phyloP scores from a whole-genome alignment of 2,113 vertebrate species.

The Phalacrocorax aristotelis region DNA sequence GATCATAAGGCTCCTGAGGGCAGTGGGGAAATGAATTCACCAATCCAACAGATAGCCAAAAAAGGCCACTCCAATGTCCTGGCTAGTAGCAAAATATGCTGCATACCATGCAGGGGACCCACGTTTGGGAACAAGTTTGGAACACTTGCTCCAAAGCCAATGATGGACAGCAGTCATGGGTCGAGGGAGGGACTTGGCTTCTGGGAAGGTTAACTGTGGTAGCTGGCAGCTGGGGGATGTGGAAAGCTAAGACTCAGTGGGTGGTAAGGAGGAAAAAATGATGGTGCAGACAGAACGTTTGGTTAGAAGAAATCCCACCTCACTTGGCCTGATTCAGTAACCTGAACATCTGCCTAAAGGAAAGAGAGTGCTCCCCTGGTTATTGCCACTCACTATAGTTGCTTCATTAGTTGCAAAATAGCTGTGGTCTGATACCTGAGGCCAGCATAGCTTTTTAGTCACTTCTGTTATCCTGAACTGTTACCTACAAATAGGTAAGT shows the following conservation, averaged over 20 bases:
- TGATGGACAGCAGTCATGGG: not conserved
- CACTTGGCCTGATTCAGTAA: not conserved
- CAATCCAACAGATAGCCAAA: not conserved
- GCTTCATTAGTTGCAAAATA: not conserved
- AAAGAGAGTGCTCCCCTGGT: not conserved
- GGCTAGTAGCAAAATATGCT: not conserved
- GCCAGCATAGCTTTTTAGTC: not conserved
- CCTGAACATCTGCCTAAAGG: not conserved
- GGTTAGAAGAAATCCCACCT: not conserved
- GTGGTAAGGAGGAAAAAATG: not conserved
- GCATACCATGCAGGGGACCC: fast-evolving
- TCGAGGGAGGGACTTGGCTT: not conserved
- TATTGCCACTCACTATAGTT: not conserved
- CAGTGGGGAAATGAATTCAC: not conserved
- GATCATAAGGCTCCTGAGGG: not conserved
- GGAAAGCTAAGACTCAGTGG: not conserved
- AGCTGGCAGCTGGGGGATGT: not conserved
- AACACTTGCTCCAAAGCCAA: not conserved
- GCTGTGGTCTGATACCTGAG: not conserved
- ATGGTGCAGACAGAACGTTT: not conserved
- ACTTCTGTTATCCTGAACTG: not conserved
- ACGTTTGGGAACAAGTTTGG: not conserved
- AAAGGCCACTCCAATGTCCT: not conserved
- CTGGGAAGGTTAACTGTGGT: not conserved
- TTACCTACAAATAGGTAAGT: not conserved